These are phyloP conservation scores for Oegoconia quadripuncta DNA, from an alignment of 2,888 invertebrate genomes.

Conservation along the genomic window DNA sequence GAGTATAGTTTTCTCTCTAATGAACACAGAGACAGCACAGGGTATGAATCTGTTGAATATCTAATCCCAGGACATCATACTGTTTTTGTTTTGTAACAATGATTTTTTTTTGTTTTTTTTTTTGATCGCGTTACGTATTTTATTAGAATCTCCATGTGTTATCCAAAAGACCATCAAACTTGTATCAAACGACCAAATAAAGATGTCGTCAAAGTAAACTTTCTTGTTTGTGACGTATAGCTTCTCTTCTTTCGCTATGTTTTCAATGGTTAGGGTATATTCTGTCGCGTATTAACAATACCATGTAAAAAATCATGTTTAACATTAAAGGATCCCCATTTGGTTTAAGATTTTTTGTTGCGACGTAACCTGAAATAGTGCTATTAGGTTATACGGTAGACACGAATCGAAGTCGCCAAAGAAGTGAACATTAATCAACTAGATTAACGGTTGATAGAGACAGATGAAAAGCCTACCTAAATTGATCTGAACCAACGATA, in stretches of 20 bases:
- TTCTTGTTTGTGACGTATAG: conserved; percentile 32
- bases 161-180: conserved; percentile 2
- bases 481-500: no score
- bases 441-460: no score
- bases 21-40: no score
- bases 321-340: conserved; percentile 42
- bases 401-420: no score
- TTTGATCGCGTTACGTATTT: background rate
- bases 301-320: conserved; percentile 42
- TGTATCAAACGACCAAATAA: conserved; percentile 16
- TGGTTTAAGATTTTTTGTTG: conserved; percentile 31
- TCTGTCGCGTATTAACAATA: conserved; percentile 34
- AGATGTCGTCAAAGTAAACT: conserved; percentile 16
- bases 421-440: no score
- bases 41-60: no score
- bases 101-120: background rate
- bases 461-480: background rate
- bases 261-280: conserved; percentile 33
- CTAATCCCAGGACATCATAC: background rate
- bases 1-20: no score
- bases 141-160: background rate
- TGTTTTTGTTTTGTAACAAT: background rate
- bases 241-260: conserved; percentile 23
- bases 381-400: no score
- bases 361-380: background rate